Percentiles rank a stretch among this genome's conserved stretches.
These are phyloP conservation scores for Lamprotornis superbus DNA, from an alignment of 2,113 vertebrate genomes.

Conservation along the genomic window DNA sequence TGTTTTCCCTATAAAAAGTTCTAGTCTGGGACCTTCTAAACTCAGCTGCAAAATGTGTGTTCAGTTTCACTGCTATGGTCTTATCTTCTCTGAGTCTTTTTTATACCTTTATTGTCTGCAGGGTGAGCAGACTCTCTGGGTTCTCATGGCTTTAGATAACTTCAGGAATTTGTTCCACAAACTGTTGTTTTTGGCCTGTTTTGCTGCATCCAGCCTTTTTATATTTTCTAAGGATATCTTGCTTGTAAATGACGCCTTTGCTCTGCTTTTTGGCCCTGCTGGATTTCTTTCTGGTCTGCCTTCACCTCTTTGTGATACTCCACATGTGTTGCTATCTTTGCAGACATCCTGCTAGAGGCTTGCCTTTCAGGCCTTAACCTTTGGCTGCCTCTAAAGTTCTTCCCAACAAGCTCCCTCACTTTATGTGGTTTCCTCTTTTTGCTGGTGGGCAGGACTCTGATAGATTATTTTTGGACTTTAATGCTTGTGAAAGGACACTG, in stretches of 20 bases:
- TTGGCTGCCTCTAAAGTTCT: constrained; percentile 27
- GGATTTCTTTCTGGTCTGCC: background rate
- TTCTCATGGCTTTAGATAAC: constrained; percentile 33
- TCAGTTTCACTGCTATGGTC: background rate
- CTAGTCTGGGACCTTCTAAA: background rate
- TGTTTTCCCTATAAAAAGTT: background rate
- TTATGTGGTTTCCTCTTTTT: background rate
- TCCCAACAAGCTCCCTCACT: constrained; percentile 3
- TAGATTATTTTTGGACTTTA: constrained; percentile 15
- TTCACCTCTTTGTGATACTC: background rate
- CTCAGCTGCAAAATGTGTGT: background rate
- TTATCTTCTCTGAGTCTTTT: constrained; percentile 14
- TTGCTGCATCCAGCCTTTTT: background rate
- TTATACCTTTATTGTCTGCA: background rate
- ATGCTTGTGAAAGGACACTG: background rate
- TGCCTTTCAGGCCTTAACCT: constrained; percentile 15
- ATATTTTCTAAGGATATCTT: background rate
- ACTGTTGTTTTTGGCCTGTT: constrained; percentile 43
- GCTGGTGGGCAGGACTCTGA: background rate
- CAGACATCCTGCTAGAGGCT: constrained; percentile 21
- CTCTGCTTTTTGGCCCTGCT: background rate
- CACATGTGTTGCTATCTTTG: background rate
- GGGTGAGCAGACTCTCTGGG: background rate
- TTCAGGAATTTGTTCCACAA: constrained; percentile 42
- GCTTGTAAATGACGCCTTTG: background rate